phyloP scores from a whole-genome alignment of 2,888 invertebrate genomes.

The Caenorhabditis panamensis region DNA sequence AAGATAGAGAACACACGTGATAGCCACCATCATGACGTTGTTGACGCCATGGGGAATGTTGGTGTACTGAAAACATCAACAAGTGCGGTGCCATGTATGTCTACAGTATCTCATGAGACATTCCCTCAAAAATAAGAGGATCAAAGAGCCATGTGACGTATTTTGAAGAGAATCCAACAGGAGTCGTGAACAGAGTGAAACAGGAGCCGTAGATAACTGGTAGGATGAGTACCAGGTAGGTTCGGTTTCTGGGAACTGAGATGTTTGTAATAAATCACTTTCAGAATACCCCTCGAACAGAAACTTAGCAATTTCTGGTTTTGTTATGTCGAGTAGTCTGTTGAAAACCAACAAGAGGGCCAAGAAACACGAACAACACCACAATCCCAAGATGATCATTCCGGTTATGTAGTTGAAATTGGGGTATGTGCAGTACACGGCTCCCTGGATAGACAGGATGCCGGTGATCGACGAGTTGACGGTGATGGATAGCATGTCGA shows the following conservation, averaged over 20 bases:
- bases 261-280: too few species aligned
- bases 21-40: constrained; percentile 26
- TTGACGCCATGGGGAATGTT: constrained; percentile 36
- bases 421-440: constrained; percentile 32
- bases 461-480: constrained; percentile 26
- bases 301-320: neutral
- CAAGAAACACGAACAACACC: constrained; percentile 36
- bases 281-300: constrained; percentile 17
- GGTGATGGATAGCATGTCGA: constrained; percentile 24
- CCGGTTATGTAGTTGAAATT: constrained; percentile 25
- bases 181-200: constrained; percentile 18
- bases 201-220: constrained; percentile 22
- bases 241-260: constrained; percentile 12
- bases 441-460: constrained; percentile 18
- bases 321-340: constrained; percentile 21
- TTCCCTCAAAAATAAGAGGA: constrained; percentile 10
- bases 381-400: constrained; percentile 16
- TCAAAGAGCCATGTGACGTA: constrained; percentile 37
- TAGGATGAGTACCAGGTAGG: neutral
- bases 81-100: neutral
- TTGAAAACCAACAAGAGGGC: constrained; percentile 18
- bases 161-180: constrained; percentile 23
- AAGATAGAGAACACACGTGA: constrained; percentile 25
- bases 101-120: constrained; percentile 1
- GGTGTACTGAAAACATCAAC: constrained; percentile 1